phyloP scores from a whole-genome alignment of 2,797 vertebrate species.

The Tamandua tetradactyla region DNA sequence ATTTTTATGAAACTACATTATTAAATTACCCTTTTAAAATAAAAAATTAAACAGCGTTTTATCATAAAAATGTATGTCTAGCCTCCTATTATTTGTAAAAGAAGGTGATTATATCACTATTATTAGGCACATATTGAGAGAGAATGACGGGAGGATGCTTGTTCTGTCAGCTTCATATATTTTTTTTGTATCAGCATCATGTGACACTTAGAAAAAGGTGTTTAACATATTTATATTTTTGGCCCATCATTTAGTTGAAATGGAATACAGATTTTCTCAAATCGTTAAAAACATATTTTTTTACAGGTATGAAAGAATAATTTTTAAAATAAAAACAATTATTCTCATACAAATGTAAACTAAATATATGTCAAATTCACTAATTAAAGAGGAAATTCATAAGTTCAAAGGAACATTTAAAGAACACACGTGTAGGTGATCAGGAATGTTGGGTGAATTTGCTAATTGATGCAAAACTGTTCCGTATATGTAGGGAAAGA shows the following conservation, averaged over 20 bases:
- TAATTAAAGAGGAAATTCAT: neutral
- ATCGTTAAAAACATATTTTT: neutral
- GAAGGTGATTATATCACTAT: conserved; percentile 59
- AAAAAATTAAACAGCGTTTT: conserved; percentile 74
- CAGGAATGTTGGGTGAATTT: neutral
- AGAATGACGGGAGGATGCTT: conserved; percentile 31
- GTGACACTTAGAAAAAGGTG: neutral
- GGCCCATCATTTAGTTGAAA: neutral
- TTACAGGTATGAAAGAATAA: neutral
- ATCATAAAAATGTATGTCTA: conserved; percentile 47
- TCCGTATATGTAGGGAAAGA: neutral
- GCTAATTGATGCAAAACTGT: neutral
- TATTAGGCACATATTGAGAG: conserved; percentile 60
- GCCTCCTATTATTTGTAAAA: conserved; percentile 41
- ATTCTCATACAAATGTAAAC: neutral
- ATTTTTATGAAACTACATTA: conserved; percentile 77
- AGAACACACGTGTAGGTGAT: neutral
- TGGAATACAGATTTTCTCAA: neutral
- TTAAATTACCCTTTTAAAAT: conserved; percentile 76
- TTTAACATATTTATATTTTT: neutral
- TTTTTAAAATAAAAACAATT: neutral
- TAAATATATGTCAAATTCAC: neutral
- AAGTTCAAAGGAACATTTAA: neutral
- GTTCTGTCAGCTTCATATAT: neutral
- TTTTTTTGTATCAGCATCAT: neutral